Conservation (phyloP, 2,888 invertebrate species). For the Zootermopsis nevadensis region DNA sequence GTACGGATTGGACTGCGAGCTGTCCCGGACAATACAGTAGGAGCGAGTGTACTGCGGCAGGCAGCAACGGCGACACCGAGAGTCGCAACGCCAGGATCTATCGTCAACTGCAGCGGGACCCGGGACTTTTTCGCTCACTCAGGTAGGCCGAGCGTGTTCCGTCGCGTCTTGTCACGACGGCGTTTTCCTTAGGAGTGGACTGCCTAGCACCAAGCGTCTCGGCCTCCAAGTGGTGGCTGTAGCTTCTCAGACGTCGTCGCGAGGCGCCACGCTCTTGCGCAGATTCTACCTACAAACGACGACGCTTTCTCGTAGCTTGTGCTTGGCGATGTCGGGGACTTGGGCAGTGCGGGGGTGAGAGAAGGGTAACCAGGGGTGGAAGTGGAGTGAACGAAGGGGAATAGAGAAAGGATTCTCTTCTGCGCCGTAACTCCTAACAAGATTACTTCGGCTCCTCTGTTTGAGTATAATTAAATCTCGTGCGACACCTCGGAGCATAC, state of each 20-base stretch:
- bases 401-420: constrained; percentile 29
- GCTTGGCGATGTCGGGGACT: constrained; percentile 30
- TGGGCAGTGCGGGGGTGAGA: constrained; percentile 4
- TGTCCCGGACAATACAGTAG: constrained; percentile 14
- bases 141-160: not conserved
- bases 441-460: constrained; percentile 48
- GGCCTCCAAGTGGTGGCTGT: constrained; percentile 25
- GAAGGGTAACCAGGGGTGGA: constrained; percentile 15
- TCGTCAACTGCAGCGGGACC: not conserved
- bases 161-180: not conserved
- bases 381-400: constrained; percentile 29
- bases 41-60: not conserved
- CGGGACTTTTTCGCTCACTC: not conserved
- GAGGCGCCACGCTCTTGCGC: constrained; percentile 37
- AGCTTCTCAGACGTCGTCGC: constrained; percentile 31
- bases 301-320: constrained; percentile 22
- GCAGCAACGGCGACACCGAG: not conserved
- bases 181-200: not conserved
- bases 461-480: constrained; percentile 46
- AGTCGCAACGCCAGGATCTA: not conserved
- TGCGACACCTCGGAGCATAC: constrained; percentile 42
- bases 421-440: constrained; percentile 46
- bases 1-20: not conserved
- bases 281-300: not conserved
- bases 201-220: not conserved